Percentiles rank a stretch among this genome's conserved stretches.
Conservation (phyloP, 2,113 vertebrate species). For the Gadus macrocephalus region DNA sequence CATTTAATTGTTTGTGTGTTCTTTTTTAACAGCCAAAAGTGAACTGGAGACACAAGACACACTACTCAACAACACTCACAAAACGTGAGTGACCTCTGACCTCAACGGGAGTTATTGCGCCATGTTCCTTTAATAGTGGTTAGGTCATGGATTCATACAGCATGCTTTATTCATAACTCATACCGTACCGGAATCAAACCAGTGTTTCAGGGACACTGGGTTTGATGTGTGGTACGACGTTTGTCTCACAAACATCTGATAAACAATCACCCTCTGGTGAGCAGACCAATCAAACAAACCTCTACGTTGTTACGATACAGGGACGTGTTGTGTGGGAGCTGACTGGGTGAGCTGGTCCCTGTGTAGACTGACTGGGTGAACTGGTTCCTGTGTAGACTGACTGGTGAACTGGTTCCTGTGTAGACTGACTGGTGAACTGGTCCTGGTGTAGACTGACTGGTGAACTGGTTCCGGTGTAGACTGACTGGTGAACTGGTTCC, state of each 20-base stretch:
- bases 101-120: neutral
- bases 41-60: slow-evolving; percentile 86
- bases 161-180: too few species aligned
- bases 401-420: slow-evolving; percentile 41
- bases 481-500: too few species aligned
- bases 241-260: too few species aligned
- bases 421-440: neutral
- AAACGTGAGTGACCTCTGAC: slow-evolving; percentile 75
- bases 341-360: too few species aligned
- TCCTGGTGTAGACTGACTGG: neutral
- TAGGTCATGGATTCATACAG: too few species aligned
- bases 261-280: too few species aligned
- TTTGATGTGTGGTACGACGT: too few species aligned
- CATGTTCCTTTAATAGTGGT: neutral
- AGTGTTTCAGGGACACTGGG: too few species aligned
- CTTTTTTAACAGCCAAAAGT: slow-evolving; percentile 77
- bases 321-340: neutral
- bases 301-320: too few species aligned
- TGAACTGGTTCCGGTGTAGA: slow-evolving; percentile 66
- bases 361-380: neutral
- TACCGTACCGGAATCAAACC: too few species aligned
- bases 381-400: neutral
- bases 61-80: slow-evolving; percentile 82
- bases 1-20: neutral
- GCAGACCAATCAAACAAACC: too few species aligned